These are phyloP conservation scores for Drosophila bifasciata DNA, from an alignment of 1,140 invertebrate species.

Conservation along the genomic window DNA sequence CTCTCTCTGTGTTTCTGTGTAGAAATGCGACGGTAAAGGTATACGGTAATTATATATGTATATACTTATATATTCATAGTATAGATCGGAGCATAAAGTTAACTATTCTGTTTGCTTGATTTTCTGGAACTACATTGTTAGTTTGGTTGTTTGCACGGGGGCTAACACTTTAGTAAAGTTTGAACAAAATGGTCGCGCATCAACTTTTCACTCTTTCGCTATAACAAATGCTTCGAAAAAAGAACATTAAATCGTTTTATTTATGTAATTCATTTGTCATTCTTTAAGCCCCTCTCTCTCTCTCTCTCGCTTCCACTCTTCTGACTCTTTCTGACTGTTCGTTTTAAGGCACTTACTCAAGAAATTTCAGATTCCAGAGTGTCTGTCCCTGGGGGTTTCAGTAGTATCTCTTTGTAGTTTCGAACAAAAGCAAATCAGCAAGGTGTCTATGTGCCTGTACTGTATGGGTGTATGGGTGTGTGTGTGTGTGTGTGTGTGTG, in stretches of 20 bases:
- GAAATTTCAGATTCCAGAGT: constrained; percentile 71
- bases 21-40: constrained; percentile 70
- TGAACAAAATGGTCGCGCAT: constrained; percentile 39
- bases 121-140: constrained; percentile 64
- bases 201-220: constrained; percentile 1
- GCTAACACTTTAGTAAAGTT: constrained; percentile 48
- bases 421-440: constrained; percentile 44
- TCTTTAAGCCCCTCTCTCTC: background rate
- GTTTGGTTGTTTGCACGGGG: constrained; percentile 43
- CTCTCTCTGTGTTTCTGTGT: constrained; percentile 30
- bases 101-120: constrained; percentile 67
- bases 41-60: constrained; percentile 50
- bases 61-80: constrained; percentile 44
- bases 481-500: constrained; percentile 6
- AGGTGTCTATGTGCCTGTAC: constrained; percentile 18
- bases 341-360: constrained; percentile 78
- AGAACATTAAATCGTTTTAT: background rate
- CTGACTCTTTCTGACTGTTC: constrained; percentile 15
- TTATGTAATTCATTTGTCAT: background rate
- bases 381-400: constrained; percentile 48
- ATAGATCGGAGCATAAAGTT: constrained; percentile 77
- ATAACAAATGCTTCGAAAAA: constrained; percentile 26
- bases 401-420: constrained; percentile 39
- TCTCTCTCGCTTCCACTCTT: background rate
- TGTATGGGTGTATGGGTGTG: too few relatives aligned